Evolutionary conservation across 2,888 invertebrate genomes (phyloP), one percentile per base, ranked within the genome.

Genomic region (Scrobipalpa atriplicella): DNA sequence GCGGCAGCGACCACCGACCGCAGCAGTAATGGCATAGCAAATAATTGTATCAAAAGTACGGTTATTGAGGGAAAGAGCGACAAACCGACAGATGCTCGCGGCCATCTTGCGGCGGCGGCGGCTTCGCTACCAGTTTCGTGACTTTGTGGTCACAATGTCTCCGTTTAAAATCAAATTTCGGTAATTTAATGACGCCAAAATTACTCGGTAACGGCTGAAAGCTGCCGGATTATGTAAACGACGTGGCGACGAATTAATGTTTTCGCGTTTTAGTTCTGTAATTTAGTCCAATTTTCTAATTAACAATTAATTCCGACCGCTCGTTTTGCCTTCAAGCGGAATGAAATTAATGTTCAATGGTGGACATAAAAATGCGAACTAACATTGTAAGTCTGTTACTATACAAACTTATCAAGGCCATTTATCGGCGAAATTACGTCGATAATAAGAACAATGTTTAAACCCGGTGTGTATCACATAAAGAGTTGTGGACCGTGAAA

Each of bases 51-150:
- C 82, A 82, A 84, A 83, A 86, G 78, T 83, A 86, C 82, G 76
- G 86, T 87, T 86, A 87, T 88, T 89, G 86, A 81, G 79, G 79
- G 82, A 84, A 90, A 88, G 83, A 89, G 90, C 90, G 91, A 87
- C 90, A 90, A 90, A 83, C 82, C 86, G 90, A 90, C 92, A 92
- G 89, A 90, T 92, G 92, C 92, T 90, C 79, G 85, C 86, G 87
- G 91, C 91, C 86, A 89, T 89, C 83, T 86, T 90, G 88, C 80
- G 88, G 87, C 80, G 71, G 78, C 47, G 9, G 58, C 65, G 38
- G 29, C 58, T 85, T 83, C 84, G 78, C 81, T 81, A 84, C 76
- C 82, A 76, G 77, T 69, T 85, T 87, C 87, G 87, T 87, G 85
- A 86, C 88, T 74, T 81, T 91, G 92, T 80, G 92, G 90, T 91